Base-by-base conservation (phyloP, 53 echinoderm and acorn worm genomes). In the Patiria pectinifera region DNA sequence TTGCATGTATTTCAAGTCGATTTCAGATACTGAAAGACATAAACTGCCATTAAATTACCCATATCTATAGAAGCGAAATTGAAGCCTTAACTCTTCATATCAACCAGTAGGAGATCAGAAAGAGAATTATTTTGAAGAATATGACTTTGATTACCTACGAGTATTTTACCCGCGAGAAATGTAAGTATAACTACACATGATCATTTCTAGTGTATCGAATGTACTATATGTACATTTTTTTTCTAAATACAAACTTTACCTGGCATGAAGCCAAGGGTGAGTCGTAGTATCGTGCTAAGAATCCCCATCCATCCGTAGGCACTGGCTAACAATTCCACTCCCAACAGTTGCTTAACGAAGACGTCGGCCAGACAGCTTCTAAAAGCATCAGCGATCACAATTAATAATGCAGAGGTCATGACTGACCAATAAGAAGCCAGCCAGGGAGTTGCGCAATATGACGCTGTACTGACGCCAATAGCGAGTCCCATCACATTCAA, bases 241-340 rank as follows among this genome's bases (percentile, higher is more conserved):
- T 45, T n/a, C 3, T 58, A 21, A 58, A 82, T 2, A n/a, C 76
- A 22, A 23, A 22, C 9, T 3, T 4, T 82, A 82, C 82, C 82
- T 18, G 82, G 82, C 21, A 82, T 8, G 22, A 82, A 82, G 58
- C 82, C 82, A 3, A 58, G 49, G n/a, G 82, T 58, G 13, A 58
- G 19, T 8, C 49, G 14, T 59, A 53, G 18, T 22, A 82, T 4
- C 1, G 82, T 46, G 1, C n/a, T 49, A 15, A 45, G 49, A 53
- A 58, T 82, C 8, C 82, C 82, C 21, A 82, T 82, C 82, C 49
- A 82, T 4, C 82, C 82, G 47, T 53, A 82, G 49, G 59, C 82
- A n/a, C 82, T 11, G 22, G 82, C 58, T 58, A 82, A n/a, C 82
- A 82, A 82, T 10, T 82, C 59, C n/a, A 59, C 82, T 6, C 59